Conservation (phyloP, 2,797 vertebrate species). For the Vespertilio murinus region DNA sequence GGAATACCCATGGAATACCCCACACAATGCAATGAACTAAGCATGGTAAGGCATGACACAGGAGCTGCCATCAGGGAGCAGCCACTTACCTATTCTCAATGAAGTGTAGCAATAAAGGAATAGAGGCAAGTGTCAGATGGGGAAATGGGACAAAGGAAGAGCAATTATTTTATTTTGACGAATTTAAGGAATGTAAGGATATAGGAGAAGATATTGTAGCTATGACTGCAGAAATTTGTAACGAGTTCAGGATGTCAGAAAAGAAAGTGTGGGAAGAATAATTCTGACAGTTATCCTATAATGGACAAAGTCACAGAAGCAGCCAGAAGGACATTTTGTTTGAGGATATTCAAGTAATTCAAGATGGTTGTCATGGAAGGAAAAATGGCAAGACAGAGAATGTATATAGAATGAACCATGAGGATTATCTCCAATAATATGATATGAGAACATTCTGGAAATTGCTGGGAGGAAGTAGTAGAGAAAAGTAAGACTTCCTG, state of each 20-base stretch:
- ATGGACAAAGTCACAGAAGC: neutral
- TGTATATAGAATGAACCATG: neutral
- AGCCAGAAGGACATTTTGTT: neutral
- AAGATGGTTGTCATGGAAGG: neutral
- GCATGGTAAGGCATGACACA: neutral
- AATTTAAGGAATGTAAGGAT: neutral
- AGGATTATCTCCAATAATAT: neutral
- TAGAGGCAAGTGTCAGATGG: neutral
- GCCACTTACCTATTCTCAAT: neutral
- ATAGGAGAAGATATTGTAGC: neutral
- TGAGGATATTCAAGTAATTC: neutral
- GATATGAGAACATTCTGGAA: neutral
- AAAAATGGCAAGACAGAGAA: neutral
- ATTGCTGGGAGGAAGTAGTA: neutral
- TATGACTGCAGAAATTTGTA: neutral
- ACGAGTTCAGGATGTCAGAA: neutral
- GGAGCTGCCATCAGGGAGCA: neutral
- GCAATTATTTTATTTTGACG: neutral
- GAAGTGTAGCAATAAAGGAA: neutral
- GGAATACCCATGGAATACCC: neutral
- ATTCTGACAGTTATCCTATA: neutral
- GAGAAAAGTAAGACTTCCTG: neutral
- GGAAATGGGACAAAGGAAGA: neutral
- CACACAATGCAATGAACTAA: neutral
- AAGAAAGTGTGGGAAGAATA: neutral